Evolutionary conservation across 2,797 vertebrate genomes (phyloP).

Genomic region (Thunnus albacares): DNA sequence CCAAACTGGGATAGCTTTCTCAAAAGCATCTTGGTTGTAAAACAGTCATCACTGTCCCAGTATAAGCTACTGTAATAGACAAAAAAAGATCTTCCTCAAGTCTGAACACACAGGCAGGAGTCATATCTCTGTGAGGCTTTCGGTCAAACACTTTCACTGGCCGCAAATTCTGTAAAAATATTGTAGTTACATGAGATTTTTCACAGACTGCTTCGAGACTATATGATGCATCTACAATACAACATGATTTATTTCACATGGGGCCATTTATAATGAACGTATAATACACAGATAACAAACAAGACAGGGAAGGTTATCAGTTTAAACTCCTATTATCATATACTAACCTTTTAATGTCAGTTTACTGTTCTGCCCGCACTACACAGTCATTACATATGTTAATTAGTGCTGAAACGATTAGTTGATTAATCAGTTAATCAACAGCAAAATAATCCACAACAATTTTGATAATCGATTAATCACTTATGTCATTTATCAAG

Average conservation of each 20-base stretch:
- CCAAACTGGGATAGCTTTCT: slow-evolving; percentile 44
- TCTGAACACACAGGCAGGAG: slow-evolving; percentile 20
- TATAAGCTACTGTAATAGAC: slow-evolving; percentile 40
- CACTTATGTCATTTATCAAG: neutral
- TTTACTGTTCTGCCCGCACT: neutral
- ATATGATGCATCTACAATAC: neutral
- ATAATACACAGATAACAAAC: neutral
- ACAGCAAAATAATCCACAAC: neutral
- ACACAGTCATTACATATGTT: neutral
- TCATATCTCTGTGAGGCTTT: slow-evolving; percentile 2
- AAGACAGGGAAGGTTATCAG: neutral
- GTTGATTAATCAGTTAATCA: neutral
- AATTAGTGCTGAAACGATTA: neutral
- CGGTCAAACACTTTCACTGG: neutral
- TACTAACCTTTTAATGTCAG: neutral
- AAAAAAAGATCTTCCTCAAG: slow-evolving; percentile 22
- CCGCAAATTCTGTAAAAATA: slow-evolving; percentile 4
- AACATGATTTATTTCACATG: slow-evolving; percentile 1
- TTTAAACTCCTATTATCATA: neutral
- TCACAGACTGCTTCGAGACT: neutral
- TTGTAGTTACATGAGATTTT: neutral
- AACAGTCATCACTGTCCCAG: slow-evolving; percentile 43
- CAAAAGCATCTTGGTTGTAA: slow-evolving; percentile 47
- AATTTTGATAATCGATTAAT: neutral
- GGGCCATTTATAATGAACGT: neutral